Percentiles rank a stretch among this genome's conserved stretches.
Evolutionary conservation across 1,140 invertebrate genomes (phyloP).

Genomic region (Drosophila guanche): DNA sequence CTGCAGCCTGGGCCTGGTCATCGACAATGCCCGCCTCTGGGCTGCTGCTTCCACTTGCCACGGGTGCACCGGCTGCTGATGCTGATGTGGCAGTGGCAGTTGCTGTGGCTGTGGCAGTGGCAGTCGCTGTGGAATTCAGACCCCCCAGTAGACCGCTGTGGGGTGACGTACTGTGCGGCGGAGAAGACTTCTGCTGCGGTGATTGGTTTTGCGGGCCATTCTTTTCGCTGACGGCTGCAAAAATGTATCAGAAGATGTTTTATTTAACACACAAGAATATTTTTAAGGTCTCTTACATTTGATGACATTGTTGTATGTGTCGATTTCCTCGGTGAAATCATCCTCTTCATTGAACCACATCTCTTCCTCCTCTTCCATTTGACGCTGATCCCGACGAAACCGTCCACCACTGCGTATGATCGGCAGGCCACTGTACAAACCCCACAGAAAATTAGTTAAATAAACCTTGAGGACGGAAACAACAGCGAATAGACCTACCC

Average conservation of each 20-base stretch:
- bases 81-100: slow-evolving; percentile 4
- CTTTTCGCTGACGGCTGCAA: slow-evolving; percentile 75
- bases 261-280: background rate
- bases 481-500: slow-evolving; percentile 84
- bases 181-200: slow-evolving; percentile 72
- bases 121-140: slow-evolving; percentile 70
- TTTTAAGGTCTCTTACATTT: slow-evolving; percentile 79
- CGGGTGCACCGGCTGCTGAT: slow-evolving; percentile 20
- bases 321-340: slow-evolving; percentile 91
- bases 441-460: slow-evolving; percentile 47
- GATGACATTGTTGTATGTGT: slow-evolving; percentile 83
- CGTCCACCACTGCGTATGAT: slow-evolving; percentile 91
- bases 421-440: slow-evolving; percentile 85
- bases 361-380: slow-evolving; percentile 98
- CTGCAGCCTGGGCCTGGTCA: slow-evolving; percentile 69
- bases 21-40: slow-evolving; percentile 49
- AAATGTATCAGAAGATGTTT: background rate
- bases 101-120: slow-evolving; percentile 61
- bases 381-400: slow-evolving; percentile 94
- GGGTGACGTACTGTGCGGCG: slow-evolving; percentile 69
- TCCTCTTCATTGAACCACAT: slow-evolving; percentile 99
- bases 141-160: slow-evolving; percentile 65
- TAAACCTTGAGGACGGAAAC: background rate
- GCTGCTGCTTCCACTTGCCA: slow-evolving; percentile 64
- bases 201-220: slow-evolving; percentile 75